phyloP scores from a whole-genome alignment of 2,113 vertebrate genomes.

The Carollia perspicillata region DNA sequence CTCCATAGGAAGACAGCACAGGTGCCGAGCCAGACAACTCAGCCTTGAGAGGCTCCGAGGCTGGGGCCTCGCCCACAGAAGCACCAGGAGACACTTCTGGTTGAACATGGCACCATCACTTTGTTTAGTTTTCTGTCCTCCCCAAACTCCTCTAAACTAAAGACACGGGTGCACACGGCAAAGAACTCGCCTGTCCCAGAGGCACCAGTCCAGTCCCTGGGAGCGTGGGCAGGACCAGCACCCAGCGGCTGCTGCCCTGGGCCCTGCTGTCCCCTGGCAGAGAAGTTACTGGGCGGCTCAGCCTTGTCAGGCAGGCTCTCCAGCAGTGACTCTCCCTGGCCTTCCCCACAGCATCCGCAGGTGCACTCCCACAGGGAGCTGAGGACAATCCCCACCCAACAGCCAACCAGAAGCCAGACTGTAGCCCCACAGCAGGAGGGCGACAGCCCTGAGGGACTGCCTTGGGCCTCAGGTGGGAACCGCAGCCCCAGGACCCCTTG shows the following conservation, averaged over 20 bases:
- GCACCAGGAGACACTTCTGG: accelerated
- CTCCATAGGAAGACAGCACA: background rate
- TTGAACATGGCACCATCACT: accelerated
- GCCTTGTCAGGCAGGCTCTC: background rate
- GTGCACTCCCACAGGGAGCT: background rate
- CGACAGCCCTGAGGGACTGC: no score
- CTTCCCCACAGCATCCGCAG: background rate
- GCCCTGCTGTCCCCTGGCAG: accelerated
- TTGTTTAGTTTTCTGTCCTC: accelerated
- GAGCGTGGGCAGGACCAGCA: accelerated
- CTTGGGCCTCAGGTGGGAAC: background rate
- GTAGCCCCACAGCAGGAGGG: background rate
- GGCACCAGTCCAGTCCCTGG: background rate
- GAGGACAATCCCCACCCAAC: accelerated
- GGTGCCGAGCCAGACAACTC: background rate
- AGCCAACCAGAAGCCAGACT: no score
- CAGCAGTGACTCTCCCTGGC: background rate
- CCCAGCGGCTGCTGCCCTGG: accelerated
- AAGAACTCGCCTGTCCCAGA: background rate
- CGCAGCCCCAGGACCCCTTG: accelerated
- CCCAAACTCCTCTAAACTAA: no score
- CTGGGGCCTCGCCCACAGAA: background rate
- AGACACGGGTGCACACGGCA: accelerated
- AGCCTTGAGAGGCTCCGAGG: background rate
- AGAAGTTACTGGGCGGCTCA: no score